Conservation (phyloP, 2,888 invertebrate genomes). For the Blomia tropicalis region DNA sequence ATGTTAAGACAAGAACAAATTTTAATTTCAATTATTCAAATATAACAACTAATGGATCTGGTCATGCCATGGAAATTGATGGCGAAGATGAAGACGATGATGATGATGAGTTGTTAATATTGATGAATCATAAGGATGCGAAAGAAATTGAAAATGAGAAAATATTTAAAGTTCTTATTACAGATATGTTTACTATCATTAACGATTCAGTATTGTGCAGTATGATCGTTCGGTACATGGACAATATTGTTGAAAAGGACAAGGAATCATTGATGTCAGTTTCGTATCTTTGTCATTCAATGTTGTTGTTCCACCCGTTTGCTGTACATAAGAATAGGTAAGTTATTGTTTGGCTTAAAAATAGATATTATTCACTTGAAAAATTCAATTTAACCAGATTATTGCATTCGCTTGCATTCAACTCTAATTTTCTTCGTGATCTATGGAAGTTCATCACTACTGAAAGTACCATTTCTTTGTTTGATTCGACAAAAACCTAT, state of each 20-base stretch:
- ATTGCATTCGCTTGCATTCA: conserved; percentile 61
- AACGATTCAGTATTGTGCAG: not conserved
- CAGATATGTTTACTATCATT: conserved; percentile 9
- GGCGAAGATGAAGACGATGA: conserved; percentile 22
- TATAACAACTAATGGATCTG: not conserved
- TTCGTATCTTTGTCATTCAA: conserved; percentile 63
- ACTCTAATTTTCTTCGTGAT: conserved; percentile 55
- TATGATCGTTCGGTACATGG: conserved; percentile 6
- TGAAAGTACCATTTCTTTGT: conserved; percentile 40
- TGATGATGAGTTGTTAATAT: conserved; percentile 22
- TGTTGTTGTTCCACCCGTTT: conserved; percentile 60
- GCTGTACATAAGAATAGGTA: conserved; percentile 57
- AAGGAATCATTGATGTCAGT: conserved; percentile 46
- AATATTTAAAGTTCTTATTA: conserved; percentile 1
- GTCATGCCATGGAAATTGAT: not conserved
- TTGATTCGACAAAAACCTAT: conserved; percentile 41
- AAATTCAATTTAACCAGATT: conserved; percentile 41
- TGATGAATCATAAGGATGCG: not conserved
- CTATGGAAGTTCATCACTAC: conserved; percentile 48
- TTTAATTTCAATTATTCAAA: no score
- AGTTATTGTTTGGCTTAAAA: not conserved
- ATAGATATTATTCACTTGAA: not conserved
- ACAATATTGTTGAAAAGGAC: conserved; percentile 31
- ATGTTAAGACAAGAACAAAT: not conserved
- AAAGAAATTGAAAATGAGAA: not conserved